Conservation (phyloP, 2,888 invertebrate species). For the Odontothrips loti region DNA sequence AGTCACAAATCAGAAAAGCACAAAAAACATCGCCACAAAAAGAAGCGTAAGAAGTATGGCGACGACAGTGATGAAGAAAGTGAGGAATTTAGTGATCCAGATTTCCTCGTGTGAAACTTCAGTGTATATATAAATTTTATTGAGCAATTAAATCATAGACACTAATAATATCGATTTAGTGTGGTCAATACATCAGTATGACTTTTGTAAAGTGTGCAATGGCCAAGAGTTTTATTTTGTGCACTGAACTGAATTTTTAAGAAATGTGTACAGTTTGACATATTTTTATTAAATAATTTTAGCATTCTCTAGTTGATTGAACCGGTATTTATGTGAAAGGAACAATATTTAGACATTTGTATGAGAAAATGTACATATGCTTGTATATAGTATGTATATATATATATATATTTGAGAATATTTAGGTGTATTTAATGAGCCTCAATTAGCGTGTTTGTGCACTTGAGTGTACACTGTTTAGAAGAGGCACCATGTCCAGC, state of each 20-base stretch:
- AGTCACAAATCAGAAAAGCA: constrained; percentile 41
- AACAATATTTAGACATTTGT: constrained; percentile 17
- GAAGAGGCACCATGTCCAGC: constrained; percentile 14
- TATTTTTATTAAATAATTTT: constrained; percentile 25
- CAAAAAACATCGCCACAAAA: constrained; percentile 42
- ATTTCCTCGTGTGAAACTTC: constrained; percentile 41
- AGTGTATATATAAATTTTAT: not conserved
- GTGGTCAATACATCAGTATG: constrained; percentile 15
- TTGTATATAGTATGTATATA: not conserved
- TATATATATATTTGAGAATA: not conserved
- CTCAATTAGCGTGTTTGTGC: not conserved
- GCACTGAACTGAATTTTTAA: constrained; percentile 22
- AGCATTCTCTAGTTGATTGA: not conserved
- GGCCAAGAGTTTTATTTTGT: constrained; percentile 20
- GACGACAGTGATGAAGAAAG: constrained; percentile 61
- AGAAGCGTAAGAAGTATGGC: constrained; percentile 43
- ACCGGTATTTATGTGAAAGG: constrained; percentile 18
- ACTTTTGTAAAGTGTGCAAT: constrained; percentile 25
- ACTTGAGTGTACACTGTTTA: not conserved
- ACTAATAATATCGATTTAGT: not conserved
- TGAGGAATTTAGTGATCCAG: constrained; percentile 62
- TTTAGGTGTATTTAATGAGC: constrained; percentile 14
- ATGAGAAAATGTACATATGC: not conserved
- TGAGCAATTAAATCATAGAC: constrained; percentile 2
- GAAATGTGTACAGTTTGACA: constrained; percentile 17